Evolutionary conservation across 2,113 vertebrate species (phyloP).

Genomic region (Mormyrus iriodes): DNA sequence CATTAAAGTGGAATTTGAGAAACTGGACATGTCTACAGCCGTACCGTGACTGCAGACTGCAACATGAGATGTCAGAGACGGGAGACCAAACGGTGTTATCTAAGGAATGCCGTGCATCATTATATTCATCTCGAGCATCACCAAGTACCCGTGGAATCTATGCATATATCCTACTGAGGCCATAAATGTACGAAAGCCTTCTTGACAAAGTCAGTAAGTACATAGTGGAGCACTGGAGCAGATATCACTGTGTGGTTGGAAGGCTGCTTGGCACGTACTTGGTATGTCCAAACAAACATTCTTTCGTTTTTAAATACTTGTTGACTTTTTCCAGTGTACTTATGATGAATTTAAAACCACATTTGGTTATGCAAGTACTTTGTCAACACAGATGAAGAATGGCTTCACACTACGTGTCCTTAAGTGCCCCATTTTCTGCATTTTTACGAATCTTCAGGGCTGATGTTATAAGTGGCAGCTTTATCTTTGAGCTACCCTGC

Average conservation of each 20-base stretch:
- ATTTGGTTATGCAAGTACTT: background rate
- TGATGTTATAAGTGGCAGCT: background rate
- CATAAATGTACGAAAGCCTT: background rate
- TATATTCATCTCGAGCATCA: background rate
- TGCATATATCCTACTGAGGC: background rate
- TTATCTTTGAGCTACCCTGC: background rate
- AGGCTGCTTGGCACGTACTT: background rate
- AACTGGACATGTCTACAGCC: background rate
- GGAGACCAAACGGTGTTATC: background rate
- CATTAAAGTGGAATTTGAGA: background rate
- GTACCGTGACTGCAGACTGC: background rate
- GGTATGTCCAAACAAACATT: slow-evolving; percentile 18
- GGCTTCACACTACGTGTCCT: background rate
- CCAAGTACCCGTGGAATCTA: background rate
- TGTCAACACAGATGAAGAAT: background rate
- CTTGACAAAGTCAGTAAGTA: background rate
- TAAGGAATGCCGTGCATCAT: background rate
- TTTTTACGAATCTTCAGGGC: background rate
- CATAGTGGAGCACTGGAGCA: background rate
- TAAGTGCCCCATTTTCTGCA: background rate
- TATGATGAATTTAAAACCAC: slow-evolving; percentile 10
- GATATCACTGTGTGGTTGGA: background rate
- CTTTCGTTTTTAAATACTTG: background rate
- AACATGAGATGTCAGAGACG: background rate
- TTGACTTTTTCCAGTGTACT: slow-evolving; percentile 4